Percentiles rank a stretch among this genome's conserved stretches.
Conservation (phyloP, 1,140 invertebrate species). For the Arctopsyche grandis region DNA sequence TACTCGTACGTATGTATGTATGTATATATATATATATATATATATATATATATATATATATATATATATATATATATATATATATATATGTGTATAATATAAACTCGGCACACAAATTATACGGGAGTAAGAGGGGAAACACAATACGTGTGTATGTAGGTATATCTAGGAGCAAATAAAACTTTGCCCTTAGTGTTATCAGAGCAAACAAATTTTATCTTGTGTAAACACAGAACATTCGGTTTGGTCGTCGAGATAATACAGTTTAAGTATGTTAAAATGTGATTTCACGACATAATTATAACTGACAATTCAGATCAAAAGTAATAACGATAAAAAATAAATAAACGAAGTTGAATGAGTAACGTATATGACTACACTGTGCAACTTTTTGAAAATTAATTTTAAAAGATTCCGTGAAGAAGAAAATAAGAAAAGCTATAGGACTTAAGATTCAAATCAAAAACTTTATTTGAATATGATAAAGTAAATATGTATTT, state of each 20-base stretch:
- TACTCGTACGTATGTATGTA: neutral
- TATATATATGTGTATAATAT: too few species aligned
- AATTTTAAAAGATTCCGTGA: too few species aligned
- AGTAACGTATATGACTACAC: too few species aligned
- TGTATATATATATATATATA: constrained; percentile 1
- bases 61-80: too few species aligned
- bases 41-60: constrained; percentile 16
- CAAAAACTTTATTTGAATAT: too few species aligned
- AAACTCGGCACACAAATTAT: neutral
- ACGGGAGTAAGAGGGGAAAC: neutral
- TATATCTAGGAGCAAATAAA: constrained; percentile 44
- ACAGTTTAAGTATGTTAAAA: constrained; percentile 4
- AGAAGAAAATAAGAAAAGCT: too few species aligned
- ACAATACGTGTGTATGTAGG: neutral
- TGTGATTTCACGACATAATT: constrained; percentile 15
- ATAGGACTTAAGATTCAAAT: too few species aligned
- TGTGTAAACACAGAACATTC: neutral
- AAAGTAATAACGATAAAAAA: too few species aligned
- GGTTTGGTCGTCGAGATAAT: constrained; percentile 13
- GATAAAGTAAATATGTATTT: too few species aligned
- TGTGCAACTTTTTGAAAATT: too few species aligned
- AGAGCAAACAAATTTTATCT: constrained; percentile 38
- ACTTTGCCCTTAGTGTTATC: constrained; percentile 50
- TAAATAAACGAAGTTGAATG: too few species aligned
- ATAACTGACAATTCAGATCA: constrained; percentile 1